Evolutionary conservation across 2,888 invertebrate genomes (phyloP), one percentile per base, ranked within the genome.

Genomic region (Iphiclides podalirius): DNA sequence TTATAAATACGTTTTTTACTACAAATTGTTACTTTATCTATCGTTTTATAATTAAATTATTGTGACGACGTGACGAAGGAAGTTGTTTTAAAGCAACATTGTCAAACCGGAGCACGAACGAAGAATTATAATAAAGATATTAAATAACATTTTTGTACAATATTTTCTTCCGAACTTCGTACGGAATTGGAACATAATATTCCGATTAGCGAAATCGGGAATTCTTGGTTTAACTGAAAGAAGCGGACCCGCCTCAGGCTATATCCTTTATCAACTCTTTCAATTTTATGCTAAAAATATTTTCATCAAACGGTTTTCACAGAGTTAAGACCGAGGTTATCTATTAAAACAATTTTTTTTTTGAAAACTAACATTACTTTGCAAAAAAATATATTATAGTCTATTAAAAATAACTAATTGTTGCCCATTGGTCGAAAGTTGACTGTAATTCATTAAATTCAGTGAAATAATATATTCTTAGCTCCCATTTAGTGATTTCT

Each of bases 241-340:
- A 67, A 75, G 60, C 66, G 67, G 63, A 63, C 58, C 63, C 54
- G 76, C 85, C 70, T 42, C 53, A 15, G 72, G 85, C 76, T 54
- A 64, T 64, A 70, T 70, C 75, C 70, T 73, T 80, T 75, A 79
- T 81, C 76, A 83, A 77, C 70, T 78, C 71, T 72, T 77, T 75
- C 71, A 60, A 75, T 77, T 74, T 67, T 66, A 69, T 70, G 67
- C 62, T 64, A 65, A 72, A 75, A 76, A 67, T 63, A 59, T 63
- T 72, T 70, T 59, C 55, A 15, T 14, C 9, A 23, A 23, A 43
- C 13, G 35, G 11, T 11, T n/a, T 11, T 3, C 2, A 4, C 31
- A 6, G 4, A 31, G 31, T 31, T 26, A 26, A 1, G 26, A 26
- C 26, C 1, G 8, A 26, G 26, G 1, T 26, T 7, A 26, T 26